Percentiles rank a stretch among this genome's conserved stretches.
These are phyloP conservation scores for Lutraria rhynchaena DNA, from an alignment of 1,140 invertebrate genomes.

Conservation along the genomic window DNA sequence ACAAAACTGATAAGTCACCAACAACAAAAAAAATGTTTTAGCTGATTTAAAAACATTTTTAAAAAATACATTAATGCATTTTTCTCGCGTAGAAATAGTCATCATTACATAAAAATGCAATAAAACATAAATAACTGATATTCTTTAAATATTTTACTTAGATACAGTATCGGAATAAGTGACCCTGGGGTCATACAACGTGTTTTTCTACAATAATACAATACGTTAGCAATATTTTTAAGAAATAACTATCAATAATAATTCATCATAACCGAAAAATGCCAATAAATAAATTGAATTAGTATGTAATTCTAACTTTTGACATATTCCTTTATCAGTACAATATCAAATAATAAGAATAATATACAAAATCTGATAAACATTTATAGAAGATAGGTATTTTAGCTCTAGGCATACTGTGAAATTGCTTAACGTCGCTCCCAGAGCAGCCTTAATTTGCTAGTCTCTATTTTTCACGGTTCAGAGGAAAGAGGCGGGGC, in stretches of 20 bases:
- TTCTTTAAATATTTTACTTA: constrained; percentile 40
- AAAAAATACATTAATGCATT: too few relatives aligned
- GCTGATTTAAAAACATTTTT: too few relatives aligned
- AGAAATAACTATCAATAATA: constrained; percentile 24
- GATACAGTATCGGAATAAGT: background rate
- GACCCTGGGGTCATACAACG: constrained; percentile 34
- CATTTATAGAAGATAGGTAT: constrained; percentile 38
- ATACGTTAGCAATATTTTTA: constrained; percentile 9
- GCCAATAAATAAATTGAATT: constrained; percentile 58
- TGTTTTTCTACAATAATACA: background rate
- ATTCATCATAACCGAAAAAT: constrained; percentile 23
- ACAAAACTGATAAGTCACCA: too few relatives aligned
- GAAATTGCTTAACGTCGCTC: constrained; percentile 3
- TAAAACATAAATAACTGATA: constrained; percentile 16
- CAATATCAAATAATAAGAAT: constrained; percentile 59
- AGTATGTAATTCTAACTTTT: constrained; percentile 57
- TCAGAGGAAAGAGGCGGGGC: constrained; percentile 27
- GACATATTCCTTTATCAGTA: constrained; percentile 55
- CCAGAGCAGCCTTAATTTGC: background rate
- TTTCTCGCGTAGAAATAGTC: background rate
- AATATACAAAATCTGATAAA: constrained; percentile 56
- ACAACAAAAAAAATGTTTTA: too few relatives aligned
- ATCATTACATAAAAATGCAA: constrained; percentile 27
- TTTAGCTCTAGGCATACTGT: constrained; percentile 29
- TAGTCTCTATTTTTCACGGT: constrained; percentile 29